Evolutionary conservation across 2,888 invertebrate genomes (phyloP), one percentile per base, ranked within the genome.

Genomic region (Pterostichus niger): DNA sequence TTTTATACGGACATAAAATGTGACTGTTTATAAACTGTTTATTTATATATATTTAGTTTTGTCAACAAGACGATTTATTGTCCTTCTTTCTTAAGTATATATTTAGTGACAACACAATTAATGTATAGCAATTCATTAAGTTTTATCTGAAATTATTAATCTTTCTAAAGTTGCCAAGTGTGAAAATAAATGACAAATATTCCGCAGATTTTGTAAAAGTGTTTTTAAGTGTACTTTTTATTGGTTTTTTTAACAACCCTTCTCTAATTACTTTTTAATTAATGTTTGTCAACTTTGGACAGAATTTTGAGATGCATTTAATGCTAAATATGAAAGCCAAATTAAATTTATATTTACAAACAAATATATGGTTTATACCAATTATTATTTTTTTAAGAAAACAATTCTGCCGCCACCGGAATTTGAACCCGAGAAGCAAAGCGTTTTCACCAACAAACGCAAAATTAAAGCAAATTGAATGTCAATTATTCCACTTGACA

Each of bases 201-300:
- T 49, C 24, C n/a, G 46, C 33, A 13, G n/a, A 35, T 64, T 35
- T 64, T 64, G 4, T 7, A 59, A 71, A 46, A 71, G 71, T 40
- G 40, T 40, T 46, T 35, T 64, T 13, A 7, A 40, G 6, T 35
- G n/a, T 11, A n/a, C 40, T 40, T 68, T 61, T 68, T 13, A 40
- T n/a, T n/a, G 31, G 31, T 15, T 64, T 33, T n/a, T 6, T 64
- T n/a, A n/a, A 17, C 59, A 49, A 49, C 2, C 59, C 44, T 9
- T 10, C 40, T 40, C 44, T 68, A 68, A 68, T 68, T 68, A 44
- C 68, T 68, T 68, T 68, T 68, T 68, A 71, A 71, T 46, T 71
- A 71, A 46, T 40, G 31, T 71, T 71, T 49, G 71, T 49, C 46
- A 71, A 71, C 61, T 61, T 61, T 61, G n/a, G 49, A 10, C 33